phyloP scores from a whole-genome alignment of 2,797 vertebrate species.

The Pelochelys cantorii region DNA sequence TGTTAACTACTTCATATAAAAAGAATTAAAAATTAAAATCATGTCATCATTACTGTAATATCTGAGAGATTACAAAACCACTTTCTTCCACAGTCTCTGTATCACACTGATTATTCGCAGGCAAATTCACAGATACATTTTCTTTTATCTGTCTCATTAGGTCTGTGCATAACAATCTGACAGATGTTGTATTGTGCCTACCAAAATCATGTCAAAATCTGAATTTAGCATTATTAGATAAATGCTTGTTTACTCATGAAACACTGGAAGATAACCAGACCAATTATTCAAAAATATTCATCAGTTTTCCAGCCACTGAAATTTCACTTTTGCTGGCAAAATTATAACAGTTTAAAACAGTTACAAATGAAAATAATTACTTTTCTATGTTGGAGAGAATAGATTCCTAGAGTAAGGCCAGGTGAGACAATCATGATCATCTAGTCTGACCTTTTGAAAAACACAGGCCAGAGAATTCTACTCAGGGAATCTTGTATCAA shows the following conservation, averaged over 20 bases:
- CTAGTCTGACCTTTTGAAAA: constrained; percentile 14
- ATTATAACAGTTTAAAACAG: not conserved
- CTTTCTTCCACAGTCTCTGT: accelerated
- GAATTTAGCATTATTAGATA: not conserved
- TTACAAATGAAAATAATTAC: constrained; percentile 28
- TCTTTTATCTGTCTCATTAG: not conserved
- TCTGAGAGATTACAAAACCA: not conserved
- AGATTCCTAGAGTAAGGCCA: not conserved
- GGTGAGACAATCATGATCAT: not conserved
- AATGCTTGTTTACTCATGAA: not conserved
- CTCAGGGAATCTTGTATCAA: not conserved
- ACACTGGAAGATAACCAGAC: not conserved
- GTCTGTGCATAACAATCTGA: not conserved
- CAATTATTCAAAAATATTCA: not conserved
- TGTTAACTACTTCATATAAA: not conserved
- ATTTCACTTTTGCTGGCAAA: not conserved
- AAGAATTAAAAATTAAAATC: constrained; percentile 6
- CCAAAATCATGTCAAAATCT: not conserved
- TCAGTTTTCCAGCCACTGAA: constrained; percentile 18
- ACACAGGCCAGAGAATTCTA: constrained; percentile 18
- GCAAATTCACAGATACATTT: not conserved
- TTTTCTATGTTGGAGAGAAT: not conserved
- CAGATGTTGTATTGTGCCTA: not conserved
- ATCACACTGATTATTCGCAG: not conserved
- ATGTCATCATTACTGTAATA: not conserved